Conservation (phyloP, 2,113 vertebrate species). For the Scartelaos histophorus region DNA sequence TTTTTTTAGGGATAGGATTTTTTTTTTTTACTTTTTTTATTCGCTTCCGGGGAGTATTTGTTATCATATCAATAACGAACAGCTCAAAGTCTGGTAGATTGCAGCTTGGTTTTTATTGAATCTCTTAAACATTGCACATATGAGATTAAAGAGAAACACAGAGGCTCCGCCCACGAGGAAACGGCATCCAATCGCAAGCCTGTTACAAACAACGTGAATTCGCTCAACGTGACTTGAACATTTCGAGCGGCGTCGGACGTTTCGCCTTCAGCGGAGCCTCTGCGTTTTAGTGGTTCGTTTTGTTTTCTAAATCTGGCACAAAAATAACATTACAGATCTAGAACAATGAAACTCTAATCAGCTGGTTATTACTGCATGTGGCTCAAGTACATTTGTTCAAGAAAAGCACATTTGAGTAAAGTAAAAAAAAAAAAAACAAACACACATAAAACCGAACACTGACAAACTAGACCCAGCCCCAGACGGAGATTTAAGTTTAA, state of each 20-base stretch:
- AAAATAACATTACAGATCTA: slow-evolving; percentile 16
- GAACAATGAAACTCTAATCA: background rate
- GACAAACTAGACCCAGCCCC: background rate
- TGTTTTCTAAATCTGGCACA: slow-evolving; percentile 50
- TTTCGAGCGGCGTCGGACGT: background rate
- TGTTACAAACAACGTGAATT: background rate
- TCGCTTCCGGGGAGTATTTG: too few species aligned
- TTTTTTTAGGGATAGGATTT: too few species aligned
- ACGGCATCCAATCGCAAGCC: background rate
- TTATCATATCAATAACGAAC: background rate
- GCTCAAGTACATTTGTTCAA: background rate
- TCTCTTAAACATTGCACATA: background rate
- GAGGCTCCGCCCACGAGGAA: background rate
- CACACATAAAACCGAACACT: background rate
- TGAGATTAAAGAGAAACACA: background rate
- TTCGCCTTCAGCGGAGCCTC: slow-evolving; percentile 15
- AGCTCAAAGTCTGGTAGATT: background rate
- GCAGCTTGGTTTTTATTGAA: slow-evolving; percentile 4
- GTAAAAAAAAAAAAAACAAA: background rate
- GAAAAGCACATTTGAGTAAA: background rate
- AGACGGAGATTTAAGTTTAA: background rate
- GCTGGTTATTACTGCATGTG: background rate
- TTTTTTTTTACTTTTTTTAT: too few species aligned
- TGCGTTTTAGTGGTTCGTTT: slow-evolving; percentile 43
- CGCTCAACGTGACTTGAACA: background rate